These are phyloP conservation scores for Patella ulyssiponensis DNA, from an alignment of 2,888 invertebrate species.

Conservation along the genomic window DNA sequence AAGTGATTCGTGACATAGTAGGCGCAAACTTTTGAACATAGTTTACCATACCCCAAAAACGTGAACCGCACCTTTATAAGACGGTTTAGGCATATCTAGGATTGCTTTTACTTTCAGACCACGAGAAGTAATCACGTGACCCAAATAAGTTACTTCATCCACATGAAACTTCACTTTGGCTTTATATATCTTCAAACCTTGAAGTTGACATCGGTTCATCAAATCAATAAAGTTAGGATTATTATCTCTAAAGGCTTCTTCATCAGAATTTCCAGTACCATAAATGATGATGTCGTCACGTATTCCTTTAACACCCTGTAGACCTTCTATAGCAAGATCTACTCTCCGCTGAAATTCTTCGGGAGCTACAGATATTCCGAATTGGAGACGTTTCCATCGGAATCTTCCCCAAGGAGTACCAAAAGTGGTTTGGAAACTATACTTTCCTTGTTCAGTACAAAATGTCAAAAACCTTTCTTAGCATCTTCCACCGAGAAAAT, in stretches of 20 bases:
- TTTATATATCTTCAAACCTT: no score
- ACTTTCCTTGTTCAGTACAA: slow-evolving; percentile 22
- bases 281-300: background rate
- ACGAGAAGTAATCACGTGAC: no score
- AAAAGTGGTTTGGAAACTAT: slow-evolving; percentile 30
- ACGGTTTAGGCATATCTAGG: no score
- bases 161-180: no score
- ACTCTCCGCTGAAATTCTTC: slow-evolving; percentile 38
- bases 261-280: no score
- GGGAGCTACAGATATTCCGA: slow-evolving; percentile 30
- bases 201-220: no score
- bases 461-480: slow-evolving; percentile 25
- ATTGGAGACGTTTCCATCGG: slow-evolving; percentile 28
- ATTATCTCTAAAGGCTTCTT: no score
- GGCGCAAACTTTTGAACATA: slow-evolving; percentile 38
- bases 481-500: slow-evolving; percentile 28
- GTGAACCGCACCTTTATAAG: no score
- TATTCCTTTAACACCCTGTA: slow-evolving; percentile 32
- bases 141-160: no score
- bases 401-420: slow-evolving; percentile 24
- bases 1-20: slow-evolving; percentile 29
- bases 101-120: no score
- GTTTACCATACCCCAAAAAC: slow-evolving; percentile 19
- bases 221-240: no score
- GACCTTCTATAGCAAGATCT: slow-evolving; percentile 28